A percentile compares a stretch with the other conserved stretches of the same genome.
Conservation (phyloP, 1,140 invertebrate genomes). For the Plodia interpunctella region DNA sequence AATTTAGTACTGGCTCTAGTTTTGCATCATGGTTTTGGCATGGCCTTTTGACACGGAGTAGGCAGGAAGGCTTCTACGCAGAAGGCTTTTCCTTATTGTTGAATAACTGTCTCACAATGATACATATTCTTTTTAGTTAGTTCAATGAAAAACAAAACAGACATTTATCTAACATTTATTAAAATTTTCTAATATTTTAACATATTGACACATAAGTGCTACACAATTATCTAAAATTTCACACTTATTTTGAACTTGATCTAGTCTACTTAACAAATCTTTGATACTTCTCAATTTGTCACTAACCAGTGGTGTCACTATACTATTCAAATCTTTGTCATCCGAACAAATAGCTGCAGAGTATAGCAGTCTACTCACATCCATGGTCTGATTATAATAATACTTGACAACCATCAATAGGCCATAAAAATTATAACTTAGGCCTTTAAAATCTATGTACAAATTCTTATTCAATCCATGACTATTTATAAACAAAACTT, state of each 20-base stretch:
- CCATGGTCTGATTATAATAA: slow-evolving; percentile 49
- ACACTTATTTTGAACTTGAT: slow-evolving; percentile 38
- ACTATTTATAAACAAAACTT: slow-evolving; percentile 68
- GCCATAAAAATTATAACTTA: slow-evolving; percentile 78
- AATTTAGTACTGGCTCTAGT: too few species aligned
- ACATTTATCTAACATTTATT: slow-evolving; percentile 57
- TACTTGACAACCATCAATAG: slow-evolving; percentile 62
- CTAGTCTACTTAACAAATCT: slow-evolving; percentile 45
- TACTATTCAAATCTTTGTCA: slow-evolving; percentile 56
- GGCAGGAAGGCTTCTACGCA: too few species aligned
- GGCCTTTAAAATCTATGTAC: slow-evolving; percentile 74
- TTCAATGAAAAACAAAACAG: too few species aligned
- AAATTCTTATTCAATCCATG: slow-evolving; percentile 75
- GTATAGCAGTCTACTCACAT: slow-evolving; percentile 62
- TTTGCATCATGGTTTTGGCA: too few species aligned
- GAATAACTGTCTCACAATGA: too few species aligned
- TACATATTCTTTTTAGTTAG: too few species aligned
- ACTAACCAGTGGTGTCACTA: slow-evolving; percentile 57
- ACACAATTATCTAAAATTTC: slow-evolving; percentile 62
- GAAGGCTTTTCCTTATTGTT: too few species aligned
- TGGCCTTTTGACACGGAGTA: too few species aligned
- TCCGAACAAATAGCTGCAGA: slow-evolving; percentile 59
- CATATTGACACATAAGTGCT: slow-evolving; percentile 61
- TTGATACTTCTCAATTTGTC: slow-evolving; percentile 44
- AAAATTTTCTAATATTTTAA: slow-evolving; percentile 67